These are phyloP conservation scores for Microctonus brassicae DNA, from an alignment of 2,888 invertebrate genomes.

Conservation along the genomic window DNA sequence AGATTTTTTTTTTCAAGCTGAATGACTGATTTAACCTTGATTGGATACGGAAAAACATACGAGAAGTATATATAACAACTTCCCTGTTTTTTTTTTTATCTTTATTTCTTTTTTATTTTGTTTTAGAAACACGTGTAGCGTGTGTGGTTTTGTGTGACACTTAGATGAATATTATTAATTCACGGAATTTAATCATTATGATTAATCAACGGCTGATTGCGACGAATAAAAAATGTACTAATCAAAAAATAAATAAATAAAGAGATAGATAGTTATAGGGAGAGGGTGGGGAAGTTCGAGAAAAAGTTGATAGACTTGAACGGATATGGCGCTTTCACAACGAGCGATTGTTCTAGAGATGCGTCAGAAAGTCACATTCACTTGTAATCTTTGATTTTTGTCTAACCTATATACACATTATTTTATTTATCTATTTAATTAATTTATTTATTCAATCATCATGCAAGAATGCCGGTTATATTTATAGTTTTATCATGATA, in stretches of 20 bases:
- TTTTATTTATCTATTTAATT: not conserved
- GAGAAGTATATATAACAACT: not conserved
- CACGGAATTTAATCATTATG: not conserved
- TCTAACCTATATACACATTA: conserved; percentile 42
- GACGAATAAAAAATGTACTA: not conserved
- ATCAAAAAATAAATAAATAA: not conserved
- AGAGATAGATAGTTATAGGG: too few relatives aligned
- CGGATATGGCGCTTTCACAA: conserved; percentile 53
- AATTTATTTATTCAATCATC: not conserved
- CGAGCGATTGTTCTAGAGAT: conserved; percentile 54
- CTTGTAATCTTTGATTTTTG: conserved; percentile 50
- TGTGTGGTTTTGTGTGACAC: too few relatives aligned
- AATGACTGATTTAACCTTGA: not conserved
- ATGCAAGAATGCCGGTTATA: too few relatives aligned
- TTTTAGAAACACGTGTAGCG: too few relatives aligned
- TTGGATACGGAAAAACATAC: not conserved
- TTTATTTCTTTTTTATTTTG: too few relatives aligned
- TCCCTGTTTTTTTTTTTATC: too few relatives aligned
- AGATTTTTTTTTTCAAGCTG: not conserved
- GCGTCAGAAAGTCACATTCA: conserved; percentile 55
- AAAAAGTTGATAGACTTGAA: conserved; percentile 28
- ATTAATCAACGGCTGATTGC: too few relatives aligned
- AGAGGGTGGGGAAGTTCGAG: not conserved
- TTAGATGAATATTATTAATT: too few relatives aligned
- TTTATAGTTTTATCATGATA: too few relatives aligned